Evolutionary conservation across 1,140 invertebrate genomes (phyloP).

Genomic region (Nasonia vitripennis): DNA sequence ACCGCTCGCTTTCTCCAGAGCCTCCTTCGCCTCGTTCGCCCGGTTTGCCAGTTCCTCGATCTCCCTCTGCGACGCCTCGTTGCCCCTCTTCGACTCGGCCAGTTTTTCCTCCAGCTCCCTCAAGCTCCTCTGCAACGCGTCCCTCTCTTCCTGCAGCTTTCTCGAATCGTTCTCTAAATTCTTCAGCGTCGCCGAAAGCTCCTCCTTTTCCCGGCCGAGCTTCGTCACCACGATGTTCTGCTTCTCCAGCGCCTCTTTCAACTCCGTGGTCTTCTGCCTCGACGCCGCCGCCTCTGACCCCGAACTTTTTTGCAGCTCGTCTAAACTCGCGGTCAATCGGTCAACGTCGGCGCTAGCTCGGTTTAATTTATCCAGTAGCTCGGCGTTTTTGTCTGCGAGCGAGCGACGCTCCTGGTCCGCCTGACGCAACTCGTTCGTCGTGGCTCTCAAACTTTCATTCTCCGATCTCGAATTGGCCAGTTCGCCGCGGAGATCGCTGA

Average conservation of each 20-base stretch:
- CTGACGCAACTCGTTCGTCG: conserved; percentile 44
- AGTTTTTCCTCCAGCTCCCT: background rate
- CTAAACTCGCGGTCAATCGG: background rate
- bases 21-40: conserved; percentile 30
- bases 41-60: conserved; percentile 44
- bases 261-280: background rate
- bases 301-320: background rate
- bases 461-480: background rate
- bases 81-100: conserved; percentile 24
- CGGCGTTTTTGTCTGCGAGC: background rate
- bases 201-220: conserved; percentile 35
- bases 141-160: conserved; percentile 35
- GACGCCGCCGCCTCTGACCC: background rate
- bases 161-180: conserved; percentile 42
- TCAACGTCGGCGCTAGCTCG: background rate
- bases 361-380: background rate
- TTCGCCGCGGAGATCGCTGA: background rate
- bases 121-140: background rate
- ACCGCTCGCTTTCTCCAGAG: conserved; percentile 9
- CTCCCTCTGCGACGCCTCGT: conserved; percentile 10
- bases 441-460: background rate
- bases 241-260: conserved; percentile 49
- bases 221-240: conserved; percentile 42
- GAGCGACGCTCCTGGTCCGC: background rate
- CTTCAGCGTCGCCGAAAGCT: conserved; percentile 41